Evolutionary conservation across 2,797 vertebrate species (phyloP), one percentile per base, ranked within the genome.

Genomic region (Danio tinwini): DNA sequence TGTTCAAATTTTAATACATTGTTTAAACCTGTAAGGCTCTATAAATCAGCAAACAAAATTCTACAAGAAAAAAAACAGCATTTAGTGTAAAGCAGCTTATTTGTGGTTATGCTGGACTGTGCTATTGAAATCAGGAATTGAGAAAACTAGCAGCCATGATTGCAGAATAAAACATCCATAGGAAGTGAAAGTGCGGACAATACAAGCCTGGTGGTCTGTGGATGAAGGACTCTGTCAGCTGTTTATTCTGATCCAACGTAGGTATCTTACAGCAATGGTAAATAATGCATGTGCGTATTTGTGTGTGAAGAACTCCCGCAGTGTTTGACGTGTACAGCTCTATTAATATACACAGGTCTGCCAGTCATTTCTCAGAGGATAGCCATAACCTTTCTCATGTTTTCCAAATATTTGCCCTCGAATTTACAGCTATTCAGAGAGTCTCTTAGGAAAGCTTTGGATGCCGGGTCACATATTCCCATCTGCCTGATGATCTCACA

Each of bases 341-440:
- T 90, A 89, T 88, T 88, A 88, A 91, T 87, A 87, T 83, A 82
- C 81, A 56, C 86, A 85, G 83, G 87, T 86, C 85, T 82, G 80
- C 87, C 84, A 80, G 83, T 91, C 86, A 87, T 74, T 74, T 77
- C 81, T 85, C 81, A 80, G 82, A 79, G 80, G 73, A 74, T 81
- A 83, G 79, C 53, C 86, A 89, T 91, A 93, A 92, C 90, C 92
- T 89, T 89, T 59, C 85, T 85, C 87, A 87, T 88, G 29, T 89
- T 91, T 89, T 86, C 12, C 84, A 92, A 92, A 93, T 91, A 92
- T 92, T 93, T 91, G 85, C 87, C 71, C 81, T 88, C 80, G 86
- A 88, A 91, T 92, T 90, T 90, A 86, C 88, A 90, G 88, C 69
- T 73, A 53, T 19, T 70, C 47, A 65, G 53, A 42, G 45, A 81